These are phyloP conservation scores for Coecobrya sp. DNA, from an alignment of 2,888 invertebrate genomes.

Conservation along the genomic window DNA sequence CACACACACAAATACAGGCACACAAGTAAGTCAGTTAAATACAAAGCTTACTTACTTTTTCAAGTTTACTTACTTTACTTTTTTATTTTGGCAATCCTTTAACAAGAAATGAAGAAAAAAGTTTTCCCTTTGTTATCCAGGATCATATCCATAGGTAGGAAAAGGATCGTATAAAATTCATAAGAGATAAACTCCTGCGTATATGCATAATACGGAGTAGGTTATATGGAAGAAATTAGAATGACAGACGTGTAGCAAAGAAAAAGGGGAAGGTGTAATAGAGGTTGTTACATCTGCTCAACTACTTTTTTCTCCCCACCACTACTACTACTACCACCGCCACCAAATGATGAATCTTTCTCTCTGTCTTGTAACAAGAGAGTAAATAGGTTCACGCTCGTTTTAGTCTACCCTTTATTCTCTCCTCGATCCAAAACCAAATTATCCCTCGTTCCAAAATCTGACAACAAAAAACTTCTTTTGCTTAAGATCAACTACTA, in stretches of 20 bases:
- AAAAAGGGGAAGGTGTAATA: constrained; percentile 44
- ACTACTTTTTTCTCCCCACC: constrained; percentile 3
- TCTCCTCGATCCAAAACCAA: constrained; percentile 66
- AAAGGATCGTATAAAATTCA: neutral
- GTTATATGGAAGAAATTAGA: constrained; percentile 1
- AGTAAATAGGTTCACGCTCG: constrained; percentile 47
- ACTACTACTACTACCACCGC: neutral
- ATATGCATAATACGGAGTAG: neutral
- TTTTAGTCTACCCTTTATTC: constrained; percentile 41
- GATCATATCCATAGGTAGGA: neutral
- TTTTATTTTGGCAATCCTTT: constrained; percentile 56
- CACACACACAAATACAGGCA: neutral
- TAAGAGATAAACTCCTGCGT: neutral
- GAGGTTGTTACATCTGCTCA: constrained; percentile 52
- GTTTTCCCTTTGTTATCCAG: constrained; percentile 48
- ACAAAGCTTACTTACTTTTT: constrained; percentile 44
- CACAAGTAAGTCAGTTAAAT: constrained; percentile 52
- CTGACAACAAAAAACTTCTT: constrained; percentile 64
- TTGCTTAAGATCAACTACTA: constrained; percentile 30
- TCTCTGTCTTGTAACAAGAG: constrained; percentile 18
- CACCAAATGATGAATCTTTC: constrained; percentile 44
- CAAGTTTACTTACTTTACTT: constrained; percentile 47
- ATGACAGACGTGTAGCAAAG: constrained; percentile 36
- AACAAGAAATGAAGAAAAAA: constrained; percentile 54
- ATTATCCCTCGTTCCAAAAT: constrained; percentile 67